Evolutionary conservation across 1,140 invertebrate genomes (phyloP), one percentile per base, ranked within the genome.

Genomic region (Phthorimaea operculella): DNA sequence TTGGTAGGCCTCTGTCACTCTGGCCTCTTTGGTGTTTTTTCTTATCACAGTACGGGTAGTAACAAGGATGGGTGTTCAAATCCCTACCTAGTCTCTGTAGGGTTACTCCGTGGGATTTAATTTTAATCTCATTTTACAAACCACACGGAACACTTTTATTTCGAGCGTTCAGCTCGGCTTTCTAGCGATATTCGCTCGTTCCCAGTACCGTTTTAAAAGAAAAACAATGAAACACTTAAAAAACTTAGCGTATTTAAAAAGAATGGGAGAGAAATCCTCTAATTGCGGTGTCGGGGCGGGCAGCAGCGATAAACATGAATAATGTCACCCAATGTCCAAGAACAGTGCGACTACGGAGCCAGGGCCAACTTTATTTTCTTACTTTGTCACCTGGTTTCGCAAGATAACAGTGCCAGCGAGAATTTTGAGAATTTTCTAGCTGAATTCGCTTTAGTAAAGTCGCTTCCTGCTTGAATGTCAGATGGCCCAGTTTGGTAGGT

Each of bases 291-390:
- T 73, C 70, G 48, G 55, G 21, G 60, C 59, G 48, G 61, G 69
- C 49, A 61, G 56, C 51, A 28, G 65, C 66, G 78, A 83, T 83
- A 81, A 83, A 81, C 78, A 73, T 83, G 80, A 83, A 79, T 81
- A 76, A 83, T 83, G 76, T 74, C 68, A 62, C 55, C 65, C 68
- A 59, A 73, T 76, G 79, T 83, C 75, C 75, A 76, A 76, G 75
- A 73, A 62, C 63, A 59, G 63, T 63, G 8, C 44, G 44, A 17
- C 39, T 42, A 28, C 21, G 21, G 21, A 28, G 39, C 11, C 39
- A n/a, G 60, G 57, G 56, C 42, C 45, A 56, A 79, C 72, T 83
- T 78, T 76, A 79, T 81, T 79, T 79, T 77, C 78, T 79, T 79
- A 76, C 70, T 79, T 79, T 79, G 73, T 79, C 75, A 78, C 74